A percentile compares a stretch with the other conserved stretches of the same genome.
phyloP scores from a whole-genome alignment of 1,140 invertebrate species.

The Lutraria rhynchaena region DNA sequence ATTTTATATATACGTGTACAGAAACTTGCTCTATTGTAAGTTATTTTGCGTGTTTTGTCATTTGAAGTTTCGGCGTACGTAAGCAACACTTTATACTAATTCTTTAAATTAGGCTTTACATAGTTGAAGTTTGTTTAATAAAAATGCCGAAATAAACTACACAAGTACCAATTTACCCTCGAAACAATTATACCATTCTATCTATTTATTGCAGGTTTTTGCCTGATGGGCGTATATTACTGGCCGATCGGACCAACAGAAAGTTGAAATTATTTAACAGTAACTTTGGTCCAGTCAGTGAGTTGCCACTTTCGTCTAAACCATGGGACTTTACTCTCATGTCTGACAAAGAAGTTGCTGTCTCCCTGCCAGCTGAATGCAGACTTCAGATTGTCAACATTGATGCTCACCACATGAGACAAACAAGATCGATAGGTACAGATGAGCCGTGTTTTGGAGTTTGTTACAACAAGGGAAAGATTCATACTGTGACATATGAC shows the following conservation, averaged over 20 bases:
- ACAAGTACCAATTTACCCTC: too few species aligned
- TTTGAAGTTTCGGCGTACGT: too few species aligned
- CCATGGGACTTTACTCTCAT: conserved; percentile 52
- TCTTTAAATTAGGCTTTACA: too few species aligned
- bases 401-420: neutral
- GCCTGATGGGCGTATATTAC: conserved; percentile 44
- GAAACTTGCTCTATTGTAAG: too few species aligned
- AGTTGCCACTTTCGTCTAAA: conserved; percentile 47
- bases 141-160: too few species aligned
- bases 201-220: conserved; percentile 16
- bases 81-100: too few species aligned
- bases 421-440: conserved; percentile 10
- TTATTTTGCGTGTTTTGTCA: too few species aligned
- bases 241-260: conserved; percentile 50
- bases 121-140: too few species aligned
- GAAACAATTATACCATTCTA: too few species aligned
- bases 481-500: conserved; percentile 51
- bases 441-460: conserved; percentile 56
- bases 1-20: too few species aligned
- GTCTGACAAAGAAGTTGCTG: conserved; percentile 41
- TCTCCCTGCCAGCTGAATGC: conserved; percentile 49
- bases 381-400: conserved; percentile 49
- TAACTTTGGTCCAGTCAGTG: conserved; percentile 23
- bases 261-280: conserved; percentile 54
- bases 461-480: conserved; percentile 33